These are phyloP conservation scores for Diceros bicornis DNA, from an alignment of 2,797 vertebrate genomes.

Conservation along the genomic window DNA sequence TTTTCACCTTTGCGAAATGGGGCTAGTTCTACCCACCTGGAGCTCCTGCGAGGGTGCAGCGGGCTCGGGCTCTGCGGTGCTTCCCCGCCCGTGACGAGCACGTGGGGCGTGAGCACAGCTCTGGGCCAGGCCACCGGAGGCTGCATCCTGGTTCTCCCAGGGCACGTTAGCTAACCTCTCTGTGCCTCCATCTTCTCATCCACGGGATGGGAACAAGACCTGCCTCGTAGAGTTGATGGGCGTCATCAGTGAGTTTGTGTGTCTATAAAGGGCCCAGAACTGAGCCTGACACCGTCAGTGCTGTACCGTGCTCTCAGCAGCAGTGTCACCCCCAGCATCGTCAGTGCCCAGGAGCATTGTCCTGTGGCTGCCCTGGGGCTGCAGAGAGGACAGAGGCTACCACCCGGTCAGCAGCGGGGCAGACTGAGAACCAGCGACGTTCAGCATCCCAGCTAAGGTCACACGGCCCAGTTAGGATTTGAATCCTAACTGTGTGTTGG, in stretches of 20 bases:
- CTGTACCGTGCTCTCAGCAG: rapidly evolving
- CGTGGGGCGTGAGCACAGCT: rapidly evolving
- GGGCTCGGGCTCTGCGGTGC: rapidly evolving
- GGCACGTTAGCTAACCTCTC: rapidly evolving
- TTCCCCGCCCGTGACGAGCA: not conserved
- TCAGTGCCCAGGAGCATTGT: not conserved
- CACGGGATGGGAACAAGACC: not conserved
- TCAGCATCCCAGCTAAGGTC: not conserved
- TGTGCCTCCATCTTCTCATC: not conserved
- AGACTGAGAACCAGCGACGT: rapidly evolving
- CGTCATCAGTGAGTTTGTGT: rapidly evolving
- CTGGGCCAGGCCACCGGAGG: not conserved
- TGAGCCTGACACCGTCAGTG: rapidly evolving
- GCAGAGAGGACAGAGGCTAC: not conserved
- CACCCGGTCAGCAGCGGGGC: rapidly evolving
- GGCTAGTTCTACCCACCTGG: rapidly evolving
- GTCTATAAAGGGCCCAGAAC: rapidly evolving
- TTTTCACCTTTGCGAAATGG: too few species aligned
- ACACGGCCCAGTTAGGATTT: rapidly evolving
- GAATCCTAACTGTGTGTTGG: rapidly evolving
- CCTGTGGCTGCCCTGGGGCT: not conserved
- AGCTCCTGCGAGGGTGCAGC: rapidly evolving
- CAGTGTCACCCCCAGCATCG: rapidly evolving
- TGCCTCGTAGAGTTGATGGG: not conserved
- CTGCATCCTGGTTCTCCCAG: not conserved